Evolutionary conservation across 2,888 invertebrate genomes (phyloP), one percentile per base, ranked within the genome.

Genomic region (Argyresthia albistria): DNA sequence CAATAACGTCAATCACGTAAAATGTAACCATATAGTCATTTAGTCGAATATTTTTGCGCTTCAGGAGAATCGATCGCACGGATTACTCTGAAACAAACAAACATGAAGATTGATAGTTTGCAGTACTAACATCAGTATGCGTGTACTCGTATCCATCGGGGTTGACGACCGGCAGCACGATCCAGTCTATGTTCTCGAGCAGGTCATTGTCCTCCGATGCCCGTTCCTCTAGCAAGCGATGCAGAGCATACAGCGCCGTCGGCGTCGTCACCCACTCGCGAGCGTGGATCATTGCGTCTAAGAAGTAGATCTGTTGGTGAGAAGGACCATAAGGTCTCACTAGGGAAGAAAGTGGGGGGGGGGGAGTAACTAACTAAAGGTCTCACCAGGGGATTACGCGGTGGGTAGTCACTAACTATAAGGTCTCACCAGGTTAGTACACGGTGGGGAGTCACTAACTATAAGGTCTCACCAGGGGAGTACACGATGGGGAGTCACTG

Each of bases 201-300:
- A 93, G 71, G 43, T 88, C 74, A n/a, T 71, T 69, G 58, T 90
- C 90, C 25, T 25, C 25, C 6, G 25, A 6, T 8, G 76, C 78
- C 7, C 86, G 69, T 61, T 92, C 89, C 62, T 89, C 90, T 0
- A 91, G 81, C 57, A 93, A 67, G 65, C 93, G 91, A 56, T 89
- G 83, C 54, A 93, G 91, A 53, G 91, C 83, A 67, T 91, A 93
- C 0, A 92, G 77, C 0, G 91, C 91, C 0, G 90, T 83, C 0
- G 92, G 89, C 0, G 92, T 90, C 0, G 93, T 88, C 54, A 93
- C 91, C 93, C 93, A 93, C 75, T 94, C 93, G 50, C 93, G 88
- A 0, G 90, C 88, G 62, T 91, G 91, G 51, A 91, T 89, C 1
- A 89, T 90, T 48, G 84, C 91, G 56, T 92, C 92, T 15, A 91